Percentiles rank a stretch among this genome's conserved stretches.
phyloP scores from a whole-genome alignment of 2,113 vertebrate species.

The Podarcis muralis region DNA sequence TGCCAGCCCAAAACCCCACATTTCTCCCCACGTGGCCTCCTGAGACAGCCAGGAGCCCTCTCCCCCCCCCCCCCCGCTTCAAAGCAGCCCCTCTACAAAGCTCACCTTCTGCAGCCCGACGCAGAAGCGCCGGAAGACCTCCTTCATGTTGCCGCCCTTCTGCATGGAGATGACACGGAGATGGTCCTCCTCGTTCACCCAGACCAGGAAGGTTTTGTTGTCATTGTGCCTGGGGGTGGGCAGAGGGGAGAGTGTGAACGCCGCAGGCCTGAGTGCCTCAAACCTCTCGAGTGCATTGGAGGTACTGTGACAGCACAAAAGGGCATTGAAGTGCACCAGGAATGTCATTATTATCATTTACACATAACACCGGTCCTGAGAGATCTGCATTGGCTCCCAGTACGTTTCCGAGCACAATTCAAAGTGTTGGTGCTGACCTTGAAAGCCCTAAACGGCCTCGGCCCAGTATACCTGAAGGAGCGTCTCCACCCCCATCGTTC shows the following conservation, averaged over 20 bases:
- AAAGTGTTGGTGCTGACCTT: no score
- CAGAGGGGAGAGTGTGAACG: background rate
- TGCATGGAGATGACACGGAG: slow-evolving; percentile 96
- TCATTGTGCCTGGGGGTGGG: slow-evolving; percentile 85
- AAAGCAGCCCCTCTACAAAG: background rate
- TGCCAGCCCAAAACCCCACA: no score
- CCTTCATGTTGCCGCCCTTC: slow-evolving; percentile 95
- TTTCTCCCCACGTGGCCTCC: no score
- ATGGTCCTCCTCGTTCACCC: slow-evolving; percentile 96
- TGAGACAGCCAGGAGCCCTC: background rate
- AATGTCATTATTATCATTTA: background rate
- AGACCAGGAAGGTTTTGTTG: slow-evolving; percentile 92
- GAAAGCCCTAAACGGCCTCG: no score
- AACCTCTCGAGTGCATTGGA: no score
- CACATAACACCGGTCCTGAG: no score
- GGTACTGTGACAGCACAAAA: background rate
- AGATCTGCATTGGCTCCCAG: no score
- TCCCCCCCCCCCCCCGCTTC: rapidly evolving
- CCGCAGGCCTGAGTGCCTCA: background rate
- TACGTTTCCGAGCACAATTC: no score
- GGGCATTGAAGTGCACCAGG: background rate
- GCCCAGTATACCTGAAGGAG: no score
- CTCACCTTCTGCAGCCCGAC: slow-evolving; percentile 87
- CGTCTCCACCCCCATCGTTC: no score
- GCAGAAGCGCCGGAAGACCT: slow-evolving; percentile 96